Percentiles rank a stretch among this genome's conserved stretches.
Evolutionary conservation across 2,888 invertebrate species (phyloP).

Genomic region (Ennomos quercinarius): DNA sequence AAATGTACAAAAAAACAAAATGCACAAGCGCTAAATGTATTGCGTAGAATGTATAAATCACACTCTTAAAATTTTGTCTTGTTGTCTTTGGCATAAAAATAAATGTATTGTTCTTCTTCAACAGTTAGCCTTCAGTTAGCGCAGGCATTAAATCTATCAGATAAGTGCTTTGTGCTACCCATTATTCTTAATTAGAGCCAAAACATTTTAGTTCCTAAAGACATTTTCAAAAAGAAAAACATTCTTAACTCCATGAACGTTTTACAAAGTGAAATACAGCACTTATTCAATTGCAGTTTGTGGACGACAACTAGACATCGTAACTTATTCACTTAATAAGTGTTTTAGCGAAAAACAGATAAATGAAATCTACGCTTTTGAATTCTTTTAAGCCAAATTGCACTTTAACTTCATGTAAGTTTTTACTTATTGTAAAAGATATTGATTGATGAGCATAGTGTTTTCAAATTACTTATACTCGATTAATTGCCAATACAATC

Average conservation of each 20-base stretch:
- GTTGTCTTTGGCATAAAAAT: no score
- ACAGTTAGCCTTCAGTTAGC: neutral
- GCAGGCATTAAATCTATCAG: conserved; percentile 23
- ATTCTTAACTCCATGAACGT: conserved; percentile 7
- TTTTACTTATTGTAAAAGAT: no score
- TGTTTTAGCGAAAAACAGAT: conserved; percentile 17
- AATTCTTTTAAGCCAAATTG: no score
- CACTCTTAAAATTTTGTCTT: no score
- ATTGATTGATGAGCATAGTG: no score
- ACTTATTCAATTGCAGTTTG: conserved; percentile 42
- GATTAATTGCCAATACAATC: no score
- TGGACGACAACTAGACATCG: conserved; percentile 27
- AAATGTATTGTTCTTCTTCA: neutral
- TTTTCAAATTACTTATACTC: no score
- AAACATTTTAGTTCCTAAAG: conserved; percentile 18
- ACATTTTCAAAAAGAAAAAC: neutral
- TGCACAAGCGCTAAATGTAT: no score
- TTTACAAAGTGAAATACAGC: conserved; percentile 34
- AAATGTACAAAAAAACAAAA: no score
- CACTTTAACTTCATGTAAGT: no score
- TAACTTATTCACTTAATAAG: conserved; percentile 26
- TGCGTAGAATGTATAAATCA: no score
- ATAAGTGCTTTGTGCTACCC: conserved; percentile 24
- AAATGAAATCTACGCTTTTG: conserved; percentile 8
- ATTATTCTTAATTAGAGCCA: conserved; percentile 34